Base-by-base conservation (phyloP, 35 echinoderm and acorn worm species). In the Heliocidaris erythrogramma region DNA sequence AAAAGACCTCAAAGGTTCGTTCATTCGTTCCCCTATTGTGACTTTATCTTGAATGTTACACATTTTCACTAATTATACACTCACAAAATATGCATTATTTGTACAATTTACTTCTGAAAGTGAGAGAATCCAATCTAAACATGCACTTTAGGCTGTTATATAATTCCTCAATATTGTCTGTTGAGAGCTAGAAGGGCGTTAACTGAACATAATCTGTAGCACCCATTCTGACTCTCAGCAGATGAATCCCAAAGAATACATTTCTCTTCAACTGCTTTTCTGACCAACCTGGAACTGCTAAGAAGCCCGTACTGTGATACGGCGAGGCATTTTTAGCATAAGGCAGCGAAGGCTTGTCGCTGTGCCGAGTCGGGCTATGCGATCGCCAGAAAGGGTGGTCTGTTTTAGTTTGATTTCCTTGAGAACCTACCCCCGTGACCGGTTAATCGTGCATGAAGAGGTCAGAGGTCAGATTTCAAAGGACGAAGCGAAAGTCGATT, bases 301-400 rank as follows among this genome's bases (percentile, higher is more conserved):
- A 48, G 47, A 47, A 89, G 87, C 47, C 47, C 31, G 31, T 32
- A 48, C 87, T 89, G 87, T 48, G 24, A 24, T 89, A 32, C 10
- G 29, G 87, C 47, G 87, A 89, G 32, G 87, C 87, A 24, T 42
- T 89, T 89, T 89, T 89, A 48, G 87, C 10, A 30, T 30, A 14
- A 21, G 85, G 29, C 85, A 87, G 32, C 59, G 59, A 60, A 60
- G 59, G 65, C 24, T 89, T 89, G 12, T 89, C 87, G 31, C 87
- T 32, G 87, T n/a, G 47, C 31, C 87, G 31, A 13, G 87, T 89
- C 87, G 87, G 87, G 87, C 87, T 89, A 48, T 89, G 87, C 31
- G 87, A 48, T 24, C 87, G 87, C 87, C 87, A 89, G 87, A 89
- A 89, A 48, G 87, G 2, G 87, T 89, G 87, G 87, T 89, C 87